phyloP scores from a whole-genome alignment of 2,888 invertebrate species.

The Megaustenia siamemsis region DNA sequence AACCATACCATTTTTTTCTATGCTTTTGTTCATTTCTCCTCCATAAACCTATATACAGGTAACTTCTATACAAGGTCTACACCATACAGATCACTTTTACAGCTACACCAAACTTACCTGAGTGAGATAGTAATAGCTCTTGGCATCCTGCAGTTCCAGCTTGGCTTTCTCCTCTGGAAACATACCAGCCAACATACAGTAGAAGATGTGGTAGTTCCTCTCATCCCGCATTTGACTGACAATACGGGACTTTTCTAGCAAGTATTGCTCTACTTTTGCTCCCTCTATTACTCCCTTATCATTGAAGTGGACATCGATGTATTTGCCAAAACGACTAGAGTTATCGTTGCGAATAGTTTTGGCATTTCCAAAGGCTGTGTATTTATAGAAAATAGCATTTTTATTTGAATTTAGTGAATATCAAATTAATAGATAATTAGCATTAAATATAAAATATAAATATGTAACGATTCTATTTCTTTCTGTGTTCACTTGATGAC shows the following conservation, averaged over 20 bases:
- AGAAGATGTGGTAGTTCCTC: constrained; percentile 97
- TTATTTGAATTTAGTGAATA: neutral
- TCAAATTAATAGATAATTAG: neutral
- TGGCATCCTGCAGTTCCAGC: constrained; percentile 92
- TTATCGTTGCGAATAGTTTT: constrained; percentile 99
- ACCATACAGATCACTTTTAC: too few species aligned
- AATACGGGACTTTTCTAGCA: constrained; percentile 97
- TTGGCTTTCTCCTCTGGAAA: constrained; percentile 93
- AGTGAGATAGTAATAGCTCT: constrained; percentile 93
- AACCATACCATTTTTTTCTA: too few species aligned
- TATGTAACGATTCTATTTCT: too few species aligned
- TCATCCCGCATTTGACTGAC: constrained; percentile 94
- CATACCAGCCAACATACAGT: constrained; percentile 95
- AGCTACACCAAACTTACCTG: too few species aligned
- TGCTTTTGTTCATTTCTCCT: too few species aligned
- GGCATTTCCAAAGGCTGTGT: constrained; percentile 96
- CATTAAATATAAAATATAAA: neutral
- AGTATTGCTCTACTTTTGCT: constrained; percentile 98
- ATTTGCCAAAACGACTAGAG: constrained; percentile 99
- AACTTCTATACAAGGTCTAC: too few species aligned
- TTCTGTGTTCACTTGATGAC: too few species aligned
- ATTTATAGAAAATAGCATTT: too few species aligned
- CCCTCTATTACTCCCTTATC: constrained; percentile 97
- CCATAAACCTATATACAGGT: too few species aligned
- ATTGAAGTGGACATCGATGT: constrained; percentile 99